Evolutionary conservation across 35 echinoderm and acorn worm genomes (phyloP).

Genomic region (Holothuria glaberrima): DNA sequence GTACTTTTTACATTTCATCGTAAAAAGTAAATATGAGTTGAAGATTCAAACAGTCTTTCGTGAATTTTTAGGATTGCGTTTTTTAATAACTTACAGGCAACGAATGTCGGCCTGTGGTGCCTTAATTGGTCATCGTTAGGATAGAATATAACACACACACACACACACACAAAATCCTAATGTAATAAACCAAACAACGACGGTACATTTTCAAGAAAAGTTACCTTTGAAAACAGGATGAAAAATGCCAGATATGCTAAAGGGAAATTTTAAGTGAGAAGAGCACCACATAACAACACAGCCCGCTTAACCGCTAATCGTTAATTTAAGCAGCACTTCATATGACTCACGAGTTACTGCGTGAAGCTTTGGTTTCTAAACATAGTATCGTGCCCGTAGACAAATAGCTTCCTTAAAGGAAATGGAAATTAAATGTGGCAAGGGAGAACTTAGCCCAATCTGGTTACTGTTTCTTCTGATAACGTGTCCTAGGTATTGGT

Average conservation of each 20-base stretch:
- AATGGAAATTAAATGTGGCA: too few species aligned
- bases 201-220: neutral
- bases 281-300: neutral
- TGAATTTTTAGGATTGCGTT: neutral
- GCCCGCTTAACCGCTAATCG: neutral
- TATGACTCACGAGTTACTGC: neutral
- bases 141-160: neutral
- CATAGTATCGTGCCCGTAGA: neutral
- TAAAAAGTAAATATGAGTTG: neutral
- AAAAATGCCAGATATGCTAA: neutral
- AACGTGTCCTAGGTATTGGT: too few species aligned
- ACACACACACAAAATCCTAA: constrained; percentile 13
- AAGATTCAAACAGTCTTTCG: neutral
- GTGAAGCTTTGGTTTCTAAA: neutral
- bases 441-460: too few species aligned
- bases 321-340: neutral
- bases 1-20: neutral
- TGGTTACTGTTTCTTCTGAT: too few species aligned
- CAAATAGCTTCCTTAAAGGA: too few species aligned
- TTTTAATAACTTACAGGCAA: neutral
- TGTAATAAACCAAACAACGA: neutral
- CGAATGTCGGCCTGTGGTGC: neutral
- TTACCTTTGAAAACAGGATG: neutral
- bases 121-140: neutral
- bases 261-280: neutral